These are phyloP conservation scores for Penaeus chinensis DNA, from an alignment of 1,140 invertebrate genomes.

Conservation along the genomic window DNA sequence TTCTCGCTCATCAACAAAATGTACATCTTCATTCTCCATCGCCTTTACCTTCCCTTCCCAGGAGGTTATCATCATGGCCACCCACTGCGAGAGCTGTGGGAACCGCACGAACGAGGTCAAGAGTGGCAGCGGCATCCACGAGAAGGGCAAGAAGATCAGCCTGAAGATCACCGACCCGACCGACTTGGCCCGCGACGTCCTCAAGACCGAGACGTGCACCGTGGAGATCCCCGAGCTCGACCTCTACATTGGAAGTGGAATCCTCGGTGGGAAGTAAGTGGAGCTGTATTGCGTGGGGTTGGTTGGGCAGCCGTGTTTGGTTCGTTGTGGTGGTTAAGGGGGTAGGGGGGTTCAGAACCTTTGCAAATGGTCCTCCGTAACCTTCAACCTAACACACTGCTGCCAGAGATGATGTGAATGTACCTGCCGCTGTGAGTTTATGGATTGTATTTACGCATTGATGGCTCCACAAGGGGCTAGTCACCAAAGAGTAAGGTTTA, in stretches of 20 bases:
- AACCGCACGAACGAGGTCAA: slow-evolving; percentile 95
- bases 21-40: slow-evolving; percentile 27
- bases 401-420: no score
- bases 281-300: background rate
- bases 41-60: slow-evolving; percentile 90
- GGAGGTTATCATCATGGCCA: slow-evolving; percentile 98
- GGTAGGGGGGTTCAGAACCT: no score
- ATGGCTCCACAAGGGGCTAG: no score
- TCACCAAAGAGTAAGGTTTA: no score
- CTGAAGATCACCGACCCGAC: slow-evolving; percentile 78
- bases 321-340: no score
- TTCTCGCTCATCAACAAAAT: background rate
- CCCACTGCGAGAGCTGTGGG: slow-evolving; percentile 90
- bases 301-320: background rate
- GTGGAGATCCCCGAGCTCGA: slow-evolving; percentile 92
- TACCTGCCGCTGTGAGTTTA: no score
- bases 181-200: slow-evolving; percentile 91
- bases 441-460: no score
- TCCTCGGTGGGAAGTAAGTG: slow-evolving; percentile 79
- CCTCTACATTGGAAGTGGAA: slow-evolving; percentile 83
- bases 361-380: no score
- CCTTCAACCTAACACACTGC: no score
- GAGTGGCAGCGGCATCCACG: slow-evolving; percentile 89
- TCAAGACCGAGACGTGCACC: slow-evolving; percentile 94
- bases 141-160: slow-evolving; percentile 82